Evolutionary conservation across 2,113 vertebrate genomes (phyloP).

Genomic region (Malurus alboscapulatus): DNA sequence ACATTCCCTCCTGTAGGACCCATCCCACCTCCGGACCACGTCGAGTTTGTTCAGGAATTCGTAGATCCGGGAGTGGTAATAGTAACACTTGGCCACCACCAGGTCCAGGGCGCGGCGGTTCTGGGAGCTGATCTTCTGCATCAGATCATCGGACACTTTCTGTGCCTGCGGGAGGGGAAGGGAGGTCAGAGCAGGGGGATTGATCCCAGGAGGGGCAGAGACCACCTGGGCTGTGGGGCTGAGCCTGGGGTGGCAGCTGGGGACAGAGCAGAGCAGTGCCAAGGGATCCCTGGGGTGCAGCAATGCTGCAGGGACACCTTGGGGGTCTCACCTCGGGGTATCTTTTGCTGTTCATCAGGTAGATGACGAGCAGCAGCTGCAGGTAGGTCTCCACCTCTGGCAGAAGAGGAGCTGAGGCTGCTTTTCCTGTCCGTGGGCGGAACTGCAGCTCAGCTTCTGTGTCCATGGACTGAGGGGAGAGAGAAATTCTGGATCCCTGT

Average conservation of each 20-base stretch:
- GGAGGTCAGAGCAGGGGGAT: neutral
- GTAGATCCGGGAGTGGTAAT: constrained; percentile 93
- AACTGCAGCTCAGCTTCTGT: constrained; percentile 92
- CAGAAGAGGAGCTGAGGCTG: constrained; percentile 85
- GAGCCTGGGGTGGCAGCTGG: neutral
- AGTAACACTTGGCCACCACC: constrained; percentile 96
- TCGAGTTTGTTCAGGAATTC: constrained; percentile 93
- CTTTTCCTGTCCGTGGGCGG: constrained; percentile 89
- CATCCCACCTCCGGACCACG: constrained; percentile 86
- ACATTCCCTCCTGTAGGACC: accelerated
- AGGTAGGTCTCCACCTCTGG: constrained; percentile 95
- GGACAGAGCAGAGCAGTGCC: accelerated
- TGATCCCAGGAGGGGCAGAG: neutral
- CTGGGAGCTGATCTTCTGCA: constrained; percentile 94
- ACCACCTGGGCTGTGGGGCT: too few species aligned
- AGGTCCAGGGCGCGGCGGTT: constrained; percentile 95
- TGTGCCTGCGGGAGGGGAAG: constrained; percentile 80
- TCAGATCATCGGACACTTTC: constrained; percentile 91
- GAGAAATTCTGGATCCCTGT: neutral
- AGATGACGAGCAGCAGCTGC: constrained; percentile 91
- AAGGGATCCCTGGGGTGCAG: neutral
- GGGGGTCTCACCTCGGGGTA: constrained; percentile 83
- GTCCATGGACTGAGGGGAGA: constrained; percentile 86
- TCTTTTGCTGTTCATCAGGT: constrained; percentile 92
- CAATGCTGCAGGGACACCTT: neutral